A percentile compares a stretch with the other conserved stretches of the same genome.
Conservation (phyloP, 2,888 invertebrate genomes). For the Sphecodes monilicornis region DNA sequence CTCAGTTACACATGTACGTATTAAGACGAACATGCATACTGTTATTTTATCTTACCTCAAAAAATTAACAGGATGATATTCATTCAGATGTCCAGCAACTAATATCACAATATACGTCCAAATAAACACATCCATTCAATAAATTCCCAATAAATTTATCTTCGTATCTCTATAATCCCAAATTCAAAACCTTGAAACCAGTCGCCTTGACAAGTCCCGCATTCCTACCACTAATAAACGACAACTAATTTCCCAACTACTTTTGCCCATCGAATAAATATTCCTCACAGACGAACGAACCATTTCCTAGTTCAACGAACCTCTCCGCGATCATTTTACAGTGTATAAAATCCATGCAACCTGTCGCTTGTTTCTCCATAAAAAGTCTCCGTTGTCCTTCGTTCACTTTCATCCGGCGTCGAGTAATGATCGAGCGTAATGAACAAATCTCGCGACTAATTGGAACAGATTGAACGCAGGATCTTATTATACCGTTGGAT, state of each 20-base stretch:
- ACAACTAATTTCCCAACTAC: background rate
- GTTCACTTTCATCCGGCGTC: slow-evolving; percentile 40
- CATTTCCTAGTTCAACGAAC: background rate
- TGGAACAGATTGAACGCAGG: slow-evolving; percentile 62
- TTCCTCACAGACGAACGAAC: background rate
- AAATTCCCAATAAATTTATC: background rate
- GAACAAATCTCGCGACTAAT: slow-evolving; percentile 62
- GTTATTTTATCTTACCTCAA: background rate
- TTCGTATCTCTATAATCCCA: background rate
- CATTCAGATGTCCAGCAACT: background rate
- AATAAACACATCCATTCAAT: background rate
- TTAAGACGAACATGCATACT: background rate
- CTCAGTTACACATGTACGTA: background rate
- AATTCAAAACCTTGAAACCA: background rate
- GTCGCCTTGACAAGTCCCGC: background rate
- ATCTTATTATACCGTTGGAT: slow-evolving; percentile 29
- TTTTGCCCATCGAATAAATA: background rate
- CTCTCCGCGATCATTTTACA: background rate
- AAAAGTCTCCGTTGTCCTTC: background rate
- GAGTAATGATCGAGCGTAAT: slow-evolving; percentile 60
- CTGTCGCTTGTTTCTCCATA: background rate
- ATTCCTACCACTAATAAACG: background rate
- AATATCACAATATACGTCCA: background rate
- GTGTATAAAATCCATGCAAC: background rate
- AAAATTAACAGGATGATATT: background rate